Evolutionary conservation across 1,140 invertebrate genomes (phyloP).

Genomic region (Macrotrachela quadricornifera): DNA sequence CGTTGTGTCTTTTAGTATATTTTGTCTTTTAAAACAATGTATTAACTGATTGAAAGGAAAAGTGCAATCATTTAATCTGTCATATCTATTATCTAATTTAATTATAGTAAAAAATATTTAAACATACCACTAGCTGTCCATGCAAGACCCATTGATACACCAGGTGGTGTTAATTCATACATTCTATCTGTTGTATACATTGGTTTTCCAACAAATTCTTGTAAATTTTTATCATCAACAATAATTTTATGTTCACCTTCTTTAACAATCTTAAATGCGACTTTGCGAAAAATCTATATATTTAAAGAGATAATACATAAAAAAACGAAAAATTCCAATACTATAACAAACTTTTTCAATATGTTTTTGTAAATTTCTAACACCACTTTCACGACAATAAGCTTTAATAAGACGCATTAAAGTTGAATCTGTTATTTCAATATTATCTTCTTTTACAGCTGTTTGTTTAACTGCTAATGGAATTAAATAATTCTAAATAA

Average conservation of each 20-base stretch:
- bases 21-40: too few relatives aligned
- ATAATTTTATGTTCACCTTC: neutral
- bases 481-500: conserved; percentile 59
- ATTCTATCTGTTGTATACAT: conserved; percentile 78
- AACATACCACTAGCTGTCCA: conserved; percentile 86
- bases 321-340: too few relatives aligned
- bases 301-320: too few relatives aligned
- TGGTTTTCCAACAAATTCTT: conserved; percentile 80
- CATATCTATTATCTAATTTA: too few relatives aligned
- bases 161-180: conserved; percentile 71
- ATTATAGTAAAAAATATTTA: neutral
- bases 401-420: conserved; percentile 58
- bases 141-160: conserved; percentile 89
- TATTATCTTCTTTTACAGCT: conserved; percentile 48
- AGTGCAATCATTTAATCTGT: too few relatives aligned
- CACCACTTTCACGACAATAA: conserved; percentile 78
- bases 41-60: too few relatives aligned
- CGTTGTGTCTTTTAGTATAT: too few relatives aligned
- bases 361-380: conserved; percentile 89
- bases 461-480: conserved; percentile 57
- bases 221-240: conserved; percentile 41
- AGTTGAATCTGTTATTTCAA: conserved; percentile 48
- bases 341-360: conserved; percentile 94
- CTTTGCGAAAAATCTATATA: conserved; percentile 43
- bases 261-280: conserved; percentile 68